Base-by-base conservation (phyloP, 1,140 invertebrate genomes). In the Bombus balteatus region DNA sequence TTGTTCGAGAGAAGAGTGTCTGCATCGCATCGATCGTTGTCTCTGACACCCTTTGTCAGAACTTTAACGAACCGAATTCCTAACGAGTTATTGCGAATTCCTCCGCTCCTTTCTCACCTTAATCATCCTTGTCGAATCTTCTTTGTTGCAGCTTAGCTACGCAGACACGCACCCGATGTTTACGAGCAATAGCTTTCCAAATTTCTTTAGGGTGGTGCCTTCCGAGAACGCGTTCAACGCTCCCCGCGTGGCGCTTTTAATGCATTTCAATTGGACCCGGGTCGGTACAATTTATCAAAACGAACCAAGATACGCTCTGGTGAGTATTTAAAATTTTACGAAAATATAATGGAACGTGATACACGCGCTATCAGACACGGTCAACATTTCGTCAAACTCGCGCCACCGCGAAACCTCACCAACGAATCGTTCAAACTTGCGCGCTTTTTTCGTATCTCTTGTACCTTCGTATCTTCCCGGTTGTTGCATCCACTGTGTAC, bases 121-220 rank as follows among this genome's bases (percentile, higher is more conserved):
- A 22, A 47, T 32, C n/a, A 18, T n/a, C 37, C 12, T 2, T n/a
- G 28, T 41, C n/a, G n/a, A 62, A 72, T 70, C 47, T 8, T 39
- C 18, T 18, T 62, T 93, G 87, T 96, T 96, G 15, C 96, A 99
- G 97, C 95, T 99, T 39, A 99, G 99, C 4, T 99, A 99, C 94
- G 99, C 98, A 5, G 99, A 99, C 95, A 99, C 99, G 28, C 98
- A 99, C 95, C 99, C 99, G 2, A 99, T 99, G 97, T 99, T 99
- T 95, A 99, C 98, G 1, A 98, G 97, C 92, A 97, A 98, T 86
- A 98, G 97, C 83, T 99, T 98, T 94, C 98, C 98, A 6, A 99
- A 99, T 95, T 99, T 99, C 96, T 99, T 99, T 95, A 97, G 98
- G 34, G 98, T 99, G 84, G 98, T 99, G 41, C 99, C 99, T 9